Evolutionary conservation across 2,113 vertebrate species (phyloP), one percentile per base, ranked within the genome.

Genomic region (Salvelinus alpinus): DNA sequence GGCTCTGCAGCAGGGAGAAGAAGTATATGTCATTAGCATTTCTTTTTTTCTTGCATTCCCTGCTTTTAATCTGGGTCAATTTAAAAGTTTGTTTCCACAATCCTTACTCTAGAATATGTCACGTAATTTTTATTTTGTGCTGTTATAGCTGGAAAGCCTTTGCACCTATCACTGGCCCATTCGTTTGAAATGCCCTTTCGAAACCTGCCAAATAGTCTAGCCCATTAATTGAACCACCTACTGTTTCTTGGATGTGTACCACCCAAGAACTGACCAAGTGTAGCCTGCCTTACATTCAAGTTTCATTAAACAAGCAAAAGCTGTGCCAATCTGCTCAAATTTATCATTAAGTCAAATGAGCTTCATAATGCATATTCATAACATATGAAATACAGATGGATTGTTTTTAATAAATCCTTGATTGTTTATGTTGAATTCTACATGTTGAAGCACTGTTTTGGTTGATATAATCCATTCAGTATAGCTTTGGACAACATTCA

Each of bases 1-100:
- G 0, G 95, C 94, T 85, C 98, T 99, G 90, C 22, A 82, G 47
- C 51, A 54, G 16, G 16, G 51, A 18, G 13, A 54, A 18, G 14
- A 54, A 14, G 51, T 18, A 54, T 54, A 54, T 54, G 51, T 18
- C 51, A 54, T 54, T 54, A 54, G 16, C 5, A 18, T 54, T 64
- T 62, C 5, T 62, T 8, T 5, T 44, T 44, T 44, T 11, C 8
- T 44, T 44, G 9, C 0, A 64, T 64, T 64, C 48, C 14, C 14
- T 3, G 3, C 14, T 51, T 5, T 54, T 54, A 54, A 14, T 54
- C 48, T 54, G 3, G 51, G 12, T 54, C 51, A 18, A 54, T 18
- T 54, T 54, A 16, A 54, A 1, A 3, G 51, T 54, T 54, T 54
- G 12, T 54, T 54, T 18, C 18, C 14, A 54, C 60, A 22, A 22